A percentile compares a stretch with the other conserved stretches of the same genome.
Conservation (phyloP, 2,797 vertebrate species). For the Octomys mimax region DNA sequence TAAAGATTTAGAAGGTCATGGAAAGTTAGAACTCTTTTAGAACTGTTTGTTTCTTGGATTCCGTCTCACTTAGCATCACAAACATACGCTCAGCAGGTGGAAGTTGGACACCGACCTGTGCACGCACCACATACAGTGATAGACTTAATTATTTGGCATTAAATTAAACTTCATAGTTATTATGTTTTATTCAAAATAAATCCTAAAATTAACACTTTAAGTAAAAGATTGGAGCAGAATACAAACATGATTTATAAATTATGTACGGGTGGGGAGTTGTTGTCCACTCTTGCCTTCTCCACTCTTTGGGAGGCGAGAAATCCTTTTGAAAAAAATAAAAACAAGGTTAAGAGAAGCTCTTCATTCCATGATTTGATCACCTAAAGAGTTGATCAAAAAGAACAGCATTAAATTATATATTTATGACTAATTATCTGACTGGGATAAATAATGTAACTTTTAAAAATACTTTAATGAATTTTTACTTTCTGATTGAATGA, state of each 20-base stretch:
- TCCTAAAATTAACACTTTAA: slow-evolving; percentile 48
- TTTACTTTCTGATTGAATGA: neutral
- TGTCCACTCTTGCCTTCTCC: neutral
- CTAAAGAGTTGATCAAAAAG: neutral
- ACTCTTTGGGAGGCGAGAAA: neutral
- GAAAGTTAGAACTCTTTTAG: slow-evolving; percentile 52
- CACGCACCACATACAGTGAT: neutral
- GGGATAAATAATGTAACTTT: neutral
- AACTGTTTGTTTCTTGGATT: neutral
- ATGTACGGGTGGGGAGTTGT: neutral
- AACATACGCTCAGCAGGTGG: neutral
- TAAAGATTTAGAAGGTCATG: slow-evolving; percentile 57
- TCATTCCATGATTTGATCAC: neutral
- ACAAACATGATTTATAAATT: neutral
- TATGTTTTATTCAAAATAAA: slow-evolving; percentile 58
- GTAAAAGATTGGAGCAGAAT: slow-evolving; percentile 34
- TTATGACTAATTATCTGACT: neutral
- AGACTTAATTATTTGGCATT: slow-evolving; percentile 23
- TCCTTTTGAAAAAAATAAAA: neutral
- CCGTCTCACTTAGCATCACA: slow-evolving; percentile 11
- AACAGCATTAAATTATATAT: slow-evolving; percentile 5
- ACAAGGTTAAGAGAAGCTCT: neutral
- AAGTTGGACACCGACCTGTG: neutral
- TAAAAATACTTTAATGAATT: slow-evolving; percentile 13
- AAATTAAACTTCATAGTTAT: slow-evolving; percentile 41